Evolutionary conservation across 2,797 vertebrate genomes (phyloP).

Genomic region (Muscicapa striata): DNA sequence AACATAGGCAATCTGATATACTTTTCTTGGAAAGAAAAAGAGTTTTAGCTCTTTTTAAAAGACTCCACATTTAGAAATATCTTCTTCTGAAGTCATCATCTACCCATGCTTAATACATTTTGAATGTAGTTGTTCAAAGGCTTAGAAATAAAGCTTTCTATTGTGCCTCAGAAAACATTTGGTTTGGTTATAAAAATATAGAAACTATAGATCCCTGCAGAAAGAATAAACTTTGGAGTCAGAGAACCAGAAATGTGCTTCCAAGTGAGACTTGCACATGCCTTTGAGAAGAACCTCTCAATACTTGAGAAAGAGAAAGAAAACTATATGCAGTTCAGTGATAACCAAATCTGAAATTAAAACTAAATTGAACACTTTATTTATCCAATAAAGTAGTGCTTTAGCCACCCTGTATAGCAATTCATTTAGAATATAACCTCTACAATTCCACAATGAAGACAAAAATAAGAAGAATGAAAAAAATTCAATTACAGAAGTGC

Average conservation of each 20-base stretch:
- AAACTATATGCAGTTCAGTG: background rate
- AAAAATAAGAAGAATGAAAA: background rate
- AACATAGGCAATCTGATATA: background rate
- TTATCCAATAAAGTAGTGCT: background rate
- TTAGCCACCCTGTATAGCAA: background rate
- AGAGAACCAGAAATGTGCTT: background rate
- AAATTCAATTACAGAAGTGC: background rate
- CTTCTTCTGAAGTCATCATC: background rate
- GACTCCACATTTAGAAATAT: background rate
- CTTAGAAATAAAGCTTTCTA: background rate
- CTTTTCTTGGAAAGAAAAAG: slow-evolving; percentile 32
- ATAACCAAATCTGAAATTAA: background rate
- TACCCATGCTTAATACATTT: background rate
- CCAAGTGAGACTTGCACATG: background rate
- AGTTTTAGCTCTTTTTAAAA: slow-evolving; percentile 33
- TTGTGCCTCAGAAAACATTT: slow-evolving; percentile 19
- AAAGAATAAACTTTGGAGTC: background rate
- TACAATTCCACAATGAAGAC: background rate
- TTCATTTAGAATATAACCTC: background rate
- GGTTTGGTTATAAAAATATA: slow-evolving; percentile 9
- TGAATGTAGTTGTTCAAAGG: background rate
- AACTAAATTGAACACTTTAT: background rate
- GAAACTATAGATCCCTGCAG: background rate
- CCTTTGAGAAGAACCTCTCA: background rate
- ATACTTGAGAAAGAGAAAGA: background rate